Conservation (phyloP, 2,113 vertebrate species). For the Plectropomus leopardus region DNA sequence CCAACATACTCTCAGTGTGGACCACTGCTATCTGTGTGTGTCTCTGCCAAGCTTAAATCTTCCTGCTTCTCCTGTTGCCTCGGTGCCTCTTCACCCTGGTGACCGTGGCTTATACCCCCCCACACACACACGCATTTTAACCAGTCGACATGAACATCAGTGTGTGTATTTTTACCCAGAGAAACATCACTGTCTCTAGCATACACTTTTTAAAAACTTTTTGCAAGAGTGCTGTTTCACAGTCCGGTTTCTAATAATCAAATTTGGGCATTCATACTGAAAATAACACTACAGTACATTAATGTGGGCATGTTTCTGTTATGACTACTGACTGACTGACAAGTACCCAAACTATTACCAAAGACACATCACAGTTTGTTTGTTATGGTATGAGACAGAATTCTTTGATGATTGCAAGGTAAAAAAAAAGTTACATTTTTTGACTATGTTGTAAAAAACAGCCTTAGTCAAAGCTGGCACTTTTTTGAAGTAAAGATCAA, state of each 20-base stretch:
- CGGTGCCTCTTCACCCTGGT: constrained; percentile 47
- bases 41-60: constrained; percentile 68
- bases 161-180: neutral
- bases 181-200: neutral
- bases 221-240: neutral
- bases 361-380: no score
- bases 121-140: neutral
- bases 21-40: constrained; percentile 66
- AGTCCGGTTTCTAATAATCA: neutral
- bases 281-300: no score
- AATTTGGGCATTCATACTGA: neutral
- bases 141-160: neutral
- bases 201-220: neutral
- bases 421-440: no score
- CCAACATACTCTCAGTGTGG: constrained; percentile 73
- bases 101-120: constrained; percentile 57
- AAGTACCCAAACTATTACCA: no score
- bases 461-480: no score
- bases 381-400: no score
- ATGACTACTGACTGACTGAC: no score
- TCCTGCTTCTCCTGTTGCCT: constrained; percentile 70
- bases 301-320: no score
- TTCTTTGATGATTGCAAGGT: no score
- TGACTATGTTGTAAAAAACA: no score
- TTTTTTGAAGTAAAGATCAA: no score